A percentile compares a stretch with the other conserved stretches of the same genome.
These are phyloP conservation scores for Plebejus melissa DNA, from an alignment of 2,888 invertebrate genomes.

Conservation along the genomic window DNA sequence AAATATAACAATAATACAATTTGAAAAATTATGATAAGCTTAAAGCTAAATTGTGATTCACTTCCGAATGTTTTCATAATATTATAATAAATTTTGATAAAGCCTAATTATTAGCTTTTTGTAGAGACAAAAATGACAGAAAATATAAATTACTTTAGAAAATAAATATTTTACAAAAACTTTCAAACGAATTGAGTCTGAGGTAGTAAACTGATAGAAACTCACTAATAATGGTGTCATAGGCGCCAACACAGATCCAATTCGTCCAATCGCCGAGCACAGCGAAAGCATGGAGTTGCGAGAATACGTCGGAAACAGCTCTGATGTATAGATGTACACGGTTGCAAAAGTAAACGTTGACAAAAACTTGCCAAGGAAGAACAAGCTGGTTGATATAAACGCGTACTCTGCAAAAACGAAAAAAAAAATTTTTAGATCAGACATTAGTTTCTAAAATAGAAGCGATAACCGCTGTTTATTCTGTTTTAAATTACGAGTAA, in stretches of 20 bases:
- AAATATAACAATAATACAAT: background rate
- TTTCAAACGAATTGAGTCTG: background rate
- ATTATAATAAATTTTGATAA: too few relatives aligned
- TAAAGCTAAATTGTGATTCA: background rate
- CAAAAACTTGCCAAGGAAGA: slow-evolving; percentile 42
- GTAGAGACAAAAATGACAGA: background rate
- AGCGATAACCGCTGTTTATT: too few relatives aligned
- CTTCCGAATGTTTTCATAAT: too few relatives aligned
- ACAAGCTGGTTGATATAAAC: slow-evolving; percentile 43
- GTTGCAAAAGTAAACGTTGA: slow-evolving; percentile 43
- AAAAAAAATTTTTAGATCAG: background rate
- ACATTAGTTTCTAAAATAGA: too few relatives aligned
- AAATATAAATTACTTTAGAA: background rate
- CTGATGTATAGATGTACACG: slow-evolving; percentile 50
- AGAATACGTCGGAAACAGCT: slow-evolving; percentile 51
- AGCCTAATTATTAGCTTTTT: too few relatives aligned
- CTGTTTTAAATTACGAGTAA: too few relatives aligned
- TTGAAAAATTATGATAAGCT: background rate
- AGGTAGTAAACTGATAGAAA: background rate
- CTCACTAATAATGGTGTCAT: slow-evolving; percentile 54
- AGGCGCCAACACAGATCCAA: slow-evolving; percentile 48
- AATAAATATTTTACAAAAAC: background rate
- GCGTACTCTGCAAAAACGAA: slow-evolving; percentile 35
- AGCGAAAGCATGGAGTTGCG: slow-evolving; percentile 50
- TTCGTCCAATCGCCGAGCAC: slow-evolving; percentile 49